Conservation (phyloP, 2,113 vertebrate genomes). For the Sakesphorus luctuosus region DNA sequence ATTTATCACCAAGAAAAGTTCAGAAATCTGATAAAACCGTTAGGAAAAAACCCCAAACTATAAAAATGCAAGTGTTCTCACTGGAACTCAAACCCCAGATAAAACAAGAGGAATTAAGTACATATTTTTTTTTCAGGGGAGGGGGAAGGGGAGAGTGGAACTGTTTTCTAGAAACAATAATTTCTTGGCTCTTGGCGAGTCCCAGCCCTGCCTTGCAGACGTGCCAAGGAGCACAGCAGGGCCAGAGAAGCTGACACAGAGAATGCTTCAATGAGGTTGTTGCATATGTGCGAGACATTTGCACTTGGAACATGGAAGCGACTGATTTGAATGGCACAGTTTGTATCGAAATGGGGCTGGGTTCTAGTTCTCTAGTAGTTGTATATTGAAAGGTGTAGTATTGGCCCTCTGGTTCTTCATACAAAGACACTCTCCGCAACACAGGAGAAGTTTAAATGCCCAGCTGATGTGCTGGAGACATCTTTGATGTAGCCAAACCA, state of each 20-base stretch:
- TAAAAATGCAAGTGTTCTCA: constrained; percentile 23
- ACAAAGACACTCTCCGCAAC: background rate
- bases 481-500: background rate
- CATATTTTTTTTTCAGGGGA: background rate
- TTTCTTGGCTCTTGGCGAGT: background rate
- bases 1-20: constrained; percentile 45
- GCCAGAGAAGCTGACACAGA: background rate
- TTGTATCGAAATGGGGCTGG: constrained; percentile 14
- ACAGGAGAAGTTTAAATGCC: background rate
- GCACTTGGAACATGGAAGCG: constrained; percentile 56
- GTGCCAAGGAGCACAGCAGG: background rate
- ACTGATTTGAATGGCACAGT: constrained; percentile 74
- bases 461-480: background rate
- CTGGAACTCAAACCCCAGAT: background rate
- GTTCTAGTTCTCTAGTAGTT: background rate
- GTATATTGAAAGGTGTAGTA: constrained; percentile 40
- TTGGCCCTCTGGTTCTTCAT: constrained; percentile 54
- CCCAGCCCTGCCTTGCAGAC: background rate
- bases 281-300: constrained; percentile 6
- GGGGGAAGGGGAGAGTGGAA: background rate
- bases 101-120: background rate
- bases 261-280: background rate
- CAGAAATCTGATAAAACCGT: constrained; percentile 27
- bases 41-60: background rate
- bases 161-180: background rate